phyloP scores from a whole-genome alignment of 1,140 invertebrate species.

The Magallana angulata region DNA sequence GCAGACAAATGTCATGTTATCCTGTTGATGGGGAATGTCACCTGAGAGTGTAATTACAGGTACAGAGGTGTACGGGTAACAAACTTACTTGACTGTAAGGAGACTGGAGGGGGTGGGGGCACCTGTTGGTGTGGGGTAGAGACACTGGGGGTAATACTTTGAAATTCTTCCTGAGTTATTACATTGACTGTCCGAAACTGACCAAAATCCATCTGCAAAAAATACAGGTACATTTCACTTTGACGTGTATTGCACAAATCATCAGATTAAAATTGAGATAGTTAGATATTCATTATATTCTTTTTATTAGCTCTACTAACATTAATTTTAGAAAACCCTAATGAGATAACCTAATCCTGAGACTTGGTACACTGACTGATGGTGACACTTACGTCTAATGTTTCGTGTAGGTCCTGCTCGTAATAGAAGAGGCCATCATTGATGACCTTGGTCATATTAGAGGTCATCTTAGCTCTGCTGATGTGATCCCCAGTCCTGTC shows the following conservation, averaged over 20 bases:
- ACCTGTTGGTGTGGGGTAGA: conserved; percentile 62
- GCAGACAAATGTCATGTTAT: not conserved
- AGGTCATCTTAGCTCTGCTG: conserved; percentile 85
- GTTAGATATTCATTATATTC: too few species aligned
- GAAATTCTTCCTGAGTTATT: conserved; percentile 93
- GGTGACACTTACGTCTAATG: conserved; percentile 4
- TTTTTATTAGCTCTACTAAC: too few species aligned
- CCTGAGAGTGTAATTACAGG: too few species aligned
- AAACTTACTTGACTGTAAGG: conserved; percentile 59
- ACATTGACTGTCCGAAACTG: conserved; percentile 92
- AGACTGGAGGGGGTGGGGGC: conserved; percentile 71
- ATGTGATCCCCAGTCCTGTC: conserved; percentile 76
- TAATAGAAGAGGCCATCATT: conserved; percentile 97
- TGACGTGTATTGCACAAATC: too few species aligned
- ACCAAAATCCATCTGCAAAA: conserved; percentile 67
- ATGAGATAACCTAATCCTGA: too few species aligned
- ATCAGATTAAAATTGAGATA: too few species aligned
- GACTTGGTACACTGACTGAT: too few species aligned
- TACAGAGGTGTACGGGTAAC: too few species aligned
- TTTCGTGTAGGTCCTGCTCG: conserved; percentile 82
- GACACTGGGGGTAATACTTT: conserved; percentile 83
- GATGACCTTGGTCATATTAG: conserved; percentile 95
- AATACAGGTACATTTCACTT: conserved; percentile 18
- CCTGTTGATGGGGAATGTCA: too few species aligned
- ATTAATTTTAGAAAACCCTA: too few species aligned